Base-by-base conservation (phyloP, 2,888 invertebrate genomes). In the Pocota personata region DNA sequence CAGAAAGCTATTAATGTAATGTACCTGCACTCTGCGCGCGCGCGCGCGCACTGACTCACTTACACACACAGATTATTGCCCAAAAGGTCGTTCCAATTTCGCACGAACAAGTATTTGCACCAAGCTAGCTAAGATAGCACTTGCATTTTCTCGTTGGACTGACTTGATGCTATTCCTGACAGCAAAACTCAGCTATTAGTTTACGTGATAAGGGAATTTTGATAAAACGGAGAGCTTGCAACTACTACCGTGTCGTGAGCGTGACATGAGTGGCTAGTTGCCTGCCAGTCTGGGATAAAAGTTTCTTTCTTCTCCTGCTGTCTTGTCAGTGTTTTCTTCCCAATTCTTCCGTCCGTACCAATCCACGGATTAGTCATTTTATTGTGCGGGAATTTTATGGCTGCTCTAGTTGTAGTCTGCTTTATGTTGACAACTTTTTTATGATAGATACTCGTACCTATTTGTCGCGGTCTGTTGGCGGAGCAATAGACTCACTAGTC, bases 1-100 rank as follows among this genome's bases (percentile, higher is more conserved):
- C 79, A 50, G 58, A 55, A 60, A 75, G 48, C 71, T 64, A 79
- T 73, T 79, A 80, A 46, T 43, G 69, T 58, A 57, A 50, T 80
- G 66, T 32, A 71, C 57, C 79, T 73, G 58, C 43, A 67, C 30
- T 67, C 43, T 50, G 66, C 50, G 57, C 73, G 32, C 48, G 19
- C 27, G 55, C 58, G 50, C 10, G 21, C 30, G 46, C 52, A 16
- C 52, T 40, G 8, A 14, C 24, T 24, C 24, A 3, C 24, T 24
- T 4, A 24, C 24, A 57, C 19, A 30, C 62, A 67, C 55, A 50
- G 62, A 57, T 67, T 76, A 67, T 37, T 86, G 67, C 72, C 66
- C 76, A 77, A 82, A 86, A 86, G 82, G 86, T 86, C 82, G 86
- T 82, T 77, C 76, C 86, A 86, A 77, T 86, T 72, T 86, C 86